phyloP scores from a whole-genome alignment of 2,888 invertebrate species.

The Latheticus oryzae region DNA sequence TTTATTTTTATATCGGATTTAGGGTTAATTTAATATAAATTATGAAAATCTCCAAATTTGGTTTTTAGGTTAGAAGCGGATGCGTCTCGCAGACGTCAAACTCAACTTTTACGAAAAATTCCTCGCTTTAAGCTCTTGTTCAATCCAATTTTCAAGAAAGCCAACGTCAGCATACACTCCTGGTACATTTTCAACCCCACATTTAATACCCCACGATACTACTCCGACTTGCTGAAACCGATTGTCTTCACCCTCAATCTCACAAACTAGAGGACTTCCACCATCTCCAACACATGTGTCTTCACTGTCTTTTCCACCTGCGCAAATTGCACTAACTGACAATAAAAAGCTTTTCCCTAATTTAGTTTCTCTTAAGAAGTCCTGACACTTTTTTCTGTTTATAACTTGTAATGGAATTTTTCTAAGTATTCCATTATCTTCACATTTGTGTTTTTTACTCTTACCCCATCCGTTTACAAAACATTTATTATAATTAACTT shows the following conservation, averaged over 20 bases:
- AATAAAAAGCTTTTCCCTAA: conserved; percentile 73
- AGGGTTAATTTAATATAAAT: no score
- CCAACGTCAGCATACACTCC: conserved; percentile 84
- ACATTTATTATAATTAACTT: conserved; percentile 44
- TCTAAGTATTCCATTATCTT: conserved; percentile 78
- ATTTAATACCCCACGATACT: conserved; percentile 90
- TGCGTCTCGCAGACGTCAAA: no score
- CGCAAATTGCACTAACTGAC: conserved; percentile 76
- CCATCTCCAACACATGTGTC: conserved; percentile 71
- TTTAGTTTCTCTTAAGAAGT: conserved; percentile 70
- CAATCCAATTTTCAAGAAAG: conserved; percentile 78
- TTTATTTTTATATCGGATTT: no score
- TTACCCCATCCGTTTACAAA: conserved; percentile 59
- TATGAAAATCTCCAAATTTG: no score
- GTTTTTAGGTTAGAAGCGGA: no score
- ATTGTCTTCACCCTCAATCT: conserved; percentile 67
- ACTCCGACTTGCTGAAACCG: conserved; percentile 81
- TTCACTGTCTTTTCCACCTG: conserved; percentile 67
- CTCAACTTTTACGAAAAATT: no score
- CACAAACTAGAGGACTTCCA: conserved; percentile 74
- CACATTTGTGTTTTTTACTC: conserved; percentile 69
- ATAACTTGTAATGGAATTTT: conserved; percentile 79
- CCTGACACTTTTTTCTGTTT: conserved; percentile 70
- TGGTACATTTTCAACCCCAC: conserved; percentile 75
- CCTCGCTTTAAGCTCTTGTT: no score